These are phyloP conservation scores for Cecropterus lyciades DNA, from an alignment of 1,140 invertebrate species.

Conservation along the genomic window DNA sequence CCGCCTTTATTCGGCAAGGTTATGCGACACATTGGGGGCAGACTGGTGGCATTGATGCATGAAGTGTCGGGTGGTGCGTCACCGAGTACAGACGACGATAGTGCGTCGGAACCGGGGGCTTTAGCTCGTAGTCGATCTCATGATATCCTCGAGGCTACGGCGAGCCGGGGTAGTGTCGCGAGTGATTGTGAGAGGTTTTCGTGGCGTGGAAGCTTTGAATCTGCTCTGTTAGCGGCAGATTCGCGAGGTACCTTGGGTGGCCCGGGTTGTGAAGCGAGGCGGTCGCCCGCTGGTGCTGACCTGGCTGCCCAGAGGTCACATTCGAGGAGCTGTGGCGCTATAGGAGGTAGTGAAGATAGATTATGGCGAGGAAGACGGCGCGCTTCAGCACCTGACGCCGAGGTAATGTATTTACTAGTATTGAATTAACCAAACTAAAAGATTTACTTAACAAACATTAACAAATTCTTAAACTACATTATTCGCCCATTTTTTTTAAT, in stretches of 20 bases:
- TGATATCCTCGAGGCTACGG: slow-evolving; percentile 87
- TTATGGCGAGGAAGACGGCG: slow-evolving; percentile 83
- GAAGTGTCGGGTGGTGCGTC: slow-evolving; percentile 93
- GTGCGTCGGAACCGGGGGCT: slow-evolving; percentile 85
- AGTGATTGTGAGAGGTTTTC: slow-evolving; percentile 95
- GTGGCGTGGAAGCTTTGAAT: slow-evolving; percentile 95
- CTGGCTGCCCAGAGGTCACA: slow-evolving; percentile 91
- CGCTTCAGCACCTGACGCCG: slow-evolving; percentile 75
- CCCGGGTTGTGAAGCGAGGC: slow-evolving; percentile 89
- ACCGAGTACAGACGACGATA: slow-evolving; percentile 92
- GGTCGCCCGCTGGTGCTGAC: slow-evolving; percentile 91
- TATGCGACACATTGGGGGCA: slow-evolving; percentile 95
- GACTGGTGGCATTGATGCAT: slow-evolving; percentile 96
- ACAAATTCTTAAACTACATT: too few relatives aligned
- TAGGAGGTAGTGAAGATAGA: slow-evolving; percentile 87
- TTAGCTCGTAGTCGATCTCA: slow-evolving; percentile 89
- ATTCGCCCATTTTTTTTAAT: too few relatives aligned
- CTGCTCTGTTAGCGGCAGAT: slow-evolving; percentile 92
- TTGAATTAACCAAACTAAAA: too few relatives aligned
- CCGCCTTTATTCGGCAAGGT: slow-evolving; percentile 95
- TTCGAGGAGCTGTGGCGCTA: slow-evolving; percentile 92
- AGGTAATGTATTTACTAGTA: slow-evolving; percentile 52
- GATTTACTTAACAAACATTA: too few relatives aligned
- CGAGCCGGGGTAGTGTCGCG: slow-evolving; percentile 88
- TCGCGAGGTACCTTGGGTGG: slow-evolving; percentile 91